phyloP scores from a whole-genome alignment of 2,797 vertebrate species.

The Danio choprae region DNA sequence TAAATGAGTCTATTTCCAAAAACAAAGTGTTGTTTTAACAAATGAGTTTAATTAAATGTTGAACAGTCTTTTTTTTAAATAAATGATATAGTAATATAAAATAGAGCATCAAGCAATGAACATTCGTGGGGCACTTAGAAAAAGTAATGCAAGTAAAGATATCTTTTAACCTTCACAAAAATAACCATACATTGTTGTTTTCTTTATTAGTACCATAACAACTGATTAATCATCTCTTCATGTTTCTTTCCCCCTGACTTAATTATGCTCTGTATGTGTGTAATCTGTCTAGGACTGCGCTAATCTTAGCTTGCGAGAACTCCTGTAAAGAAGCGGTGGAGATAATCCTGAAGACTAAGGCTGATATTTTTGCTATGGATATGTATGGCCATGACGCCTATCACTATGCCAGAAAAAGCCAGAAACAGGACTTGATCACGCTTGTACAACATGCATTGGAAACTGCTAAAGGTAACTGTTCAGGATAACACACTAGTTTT shows the following conservation, averaged over 20 bases:
- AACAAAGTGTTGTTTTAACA: too few species aligned
- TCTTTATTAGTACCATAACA: too few species aligned
- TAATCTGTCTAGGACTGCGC: conserved; percentile 77
- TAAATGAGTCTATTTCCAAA: too few species aligned
- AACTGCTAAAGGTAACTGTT: conserved; percentile 73
- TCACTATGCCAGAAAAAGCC: conserved; percentile 84
- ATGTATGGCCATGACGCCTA: conserved; percentile 80
- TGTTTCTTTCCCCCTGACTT: background rate
- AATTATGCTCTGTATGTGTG: background rate
- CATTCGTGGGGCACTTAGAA: background rate
- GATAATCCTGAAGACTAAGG: conserved; percentile 79
- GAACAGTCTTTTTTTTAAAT: background rate
- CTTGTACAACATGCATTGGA: conserved; percentile 78
- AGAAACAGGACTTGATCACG: conserved; percentile 81
- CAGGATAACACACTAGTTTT: too few species aligned
- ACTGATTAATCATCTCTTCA: background rate
- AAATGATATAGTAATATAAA: background rate
- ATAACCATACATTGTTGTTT: background rate
- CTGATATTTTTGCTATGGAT: conserved; percentile 78
- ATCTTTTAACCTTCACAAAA: background rate
- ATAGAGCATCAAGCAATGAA: background rate
- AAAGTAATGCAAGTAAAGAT: background rate
- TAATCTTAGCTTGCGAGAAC: conserved; percentile 87
- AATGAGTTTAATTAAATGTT: background rate
- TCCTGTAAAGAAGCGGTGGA: conserved; percentile 84